Evolutionary conservation across 1,140 invertebrate species (phyloP).

Genomic region (Hydropsyche tenuis): DNA sequence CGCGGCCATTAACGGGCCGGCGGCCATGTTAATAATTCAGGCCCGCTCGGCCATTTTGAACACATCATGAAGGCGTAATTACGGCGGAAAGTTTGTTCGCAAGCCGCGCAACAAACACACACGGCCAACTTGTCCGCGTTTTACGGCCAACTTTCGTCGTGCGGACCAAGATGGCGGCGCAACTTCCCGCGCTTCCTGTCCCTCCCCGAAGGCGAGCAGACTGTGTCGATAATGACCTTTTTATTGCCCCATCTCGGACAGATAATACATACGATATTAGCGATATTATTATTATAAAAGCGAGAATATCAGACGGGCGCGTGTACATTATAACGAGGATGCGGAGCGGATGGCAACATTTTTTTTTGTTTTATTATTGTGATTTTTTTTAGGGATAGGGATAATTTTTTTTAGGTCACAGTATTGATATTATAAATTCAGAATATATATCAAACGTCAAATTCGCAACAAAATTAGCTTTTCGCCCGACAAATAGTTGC

Average conservation of each 20-base stretch:
- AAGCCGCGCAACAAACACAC: too few relatives aligned
- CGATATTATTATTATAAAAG: conserved; percentile 49
- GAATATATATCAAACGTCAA: too few relatives aligned
- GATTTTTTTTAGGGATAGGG: not conserved
- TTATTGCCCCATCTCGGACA: conserved; percentile 48
- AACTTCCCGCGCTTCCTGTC: too few relatives aligned
- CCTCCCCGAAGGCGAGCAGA: too few relatives aligned
- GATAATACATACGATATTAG: conserved; percentile 51
- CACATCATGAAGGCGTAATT: conserved; percentile 40
- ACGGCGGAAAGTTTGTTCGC: conserved; percentile 22
- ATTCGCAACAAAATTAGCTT: too few relatives aligned
- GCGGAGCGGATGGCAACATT: conserved; percentile 26
- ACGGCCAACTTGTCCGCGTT: not conserved
- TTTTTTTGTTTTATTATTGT: not conserved
- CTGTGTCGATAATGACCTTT: conserved; percentile 48
- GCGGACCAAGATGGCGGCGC: conserved; percentile 45
- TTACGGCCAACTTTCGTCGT: conserved; percentile 39
- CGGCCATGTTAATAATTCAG: conserved; percentile 34
- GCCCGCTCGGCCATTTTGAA: conserved; percentile 6
- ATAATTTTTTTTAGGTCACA: too few relatives aligned
- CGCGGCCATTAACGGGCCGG: conserved; percentile 13
- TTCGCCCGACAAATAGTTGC: too few relatives aligned
- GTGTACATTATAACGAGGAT: conserved; percentile 44
- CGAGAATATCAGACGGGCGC: conserved; percentile 42
- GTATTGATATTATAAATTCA: too few relatives aligned